Base-by-base conservation (phyloP, 2,888 invertebrate genomes). In the Eurytoma californica region DNA sequence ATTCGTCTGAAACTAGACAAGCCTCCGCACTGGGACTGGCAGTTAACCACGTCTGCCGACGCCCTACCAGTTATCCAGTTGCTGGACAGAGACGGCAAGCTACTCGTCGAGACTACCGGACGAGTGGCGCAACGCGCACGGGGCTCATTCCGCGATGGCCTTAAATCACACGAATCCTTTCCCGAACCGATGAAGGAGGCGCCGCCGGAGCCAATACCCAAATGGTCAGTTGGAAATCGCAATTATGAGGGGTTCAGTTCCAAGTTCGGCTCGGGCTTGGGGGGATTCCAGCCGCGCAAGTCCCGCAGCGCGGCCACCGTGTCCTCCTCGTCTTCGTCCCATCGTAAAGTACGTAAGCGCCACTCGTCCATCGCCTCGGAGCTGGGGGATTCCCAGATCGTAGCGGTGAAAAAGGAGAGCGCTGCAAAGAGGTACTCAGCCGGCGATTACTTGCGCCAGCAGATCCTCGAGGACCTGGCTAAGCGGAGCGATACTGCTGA, bases 21-120 rank as follows among this genome's bases (percentile, higher is more conserved):
- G 67, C 88, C 88, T 16, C 73, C 84, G 4, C 84, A 88, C 80
- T 88, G 88, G 88, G 86, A 87, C 57, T 88, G 88, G 88, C 86
- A 88, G 73, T 76, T 88, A n/a, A 88, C 88, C 13, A 88, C 88
- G 30, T 85, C 88, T 3, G 83, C 86, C 49, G 88, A 88, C 63
- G 79, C 84, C 13, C 79, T 88, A 16, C 88, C 89, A 5, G 84
- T 89, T 3, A 86, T 89, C 12, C 88, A 88, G 60, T 82, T 87
- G 53, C 74, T 89, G 67, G 88, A 89, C 82, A 87, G 86, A 67
- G 86, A 89, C 66, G 89, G 89, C 3, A 84, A 86, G 0, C 77
- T 87, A 0, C 74, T 89, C 72, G 87, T 89, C 0, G 89, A 89
- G 74, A 88, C 88, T 1, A 87, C 82, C 12, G 88, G 87, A 1